A percentile compares a stretch with the other conserved stretches of the same genome.
Conservation (phyloP, 2,797 vertebrate genomes). For the Urophycis tenuis region DNA sequence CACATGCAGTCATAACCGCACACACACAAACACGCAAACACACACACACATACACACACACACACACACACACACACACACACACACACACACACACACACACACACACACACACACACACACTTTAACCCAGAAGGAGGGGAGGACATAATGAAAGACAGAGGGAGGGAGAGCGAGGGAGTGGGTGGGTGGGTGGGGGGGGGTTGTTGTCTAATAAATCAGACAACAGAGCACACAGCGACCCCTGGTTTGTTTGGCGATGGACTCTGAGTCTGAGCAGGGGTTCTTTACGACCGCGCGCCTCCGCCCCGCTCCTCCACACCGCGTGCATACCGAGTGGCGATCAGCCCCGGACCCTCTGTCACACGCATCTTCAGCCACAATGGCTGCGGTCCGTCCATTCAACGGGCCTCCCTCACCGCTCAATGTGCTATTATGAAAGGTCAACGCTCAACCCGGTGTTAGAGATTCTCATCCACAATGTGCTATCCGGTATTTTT, state of each 20-base stretch:
- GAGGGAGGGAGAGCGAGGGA: neutral
- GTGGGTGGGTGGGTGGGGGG: neutral
- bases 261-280: constrained; percentile 56
- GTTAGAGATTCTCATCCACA: too few relatives aligned
- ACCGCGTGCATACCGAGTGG: constrained; percentile 41
- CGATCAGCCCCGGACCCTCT: neutral
- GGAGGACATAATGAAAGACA: neutral
- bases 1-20: neutral
- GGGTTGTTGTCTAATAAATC: constrained; percentile 54
- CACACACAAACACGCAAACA: constrained; percentile 5
- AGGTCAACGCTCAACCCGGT: too few relatives aligned
- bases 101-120: constrained; percentile 3
- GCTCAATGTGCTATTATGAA: too few relatives aligned
- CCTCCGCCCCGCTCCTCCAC: constrained; percentile 33
- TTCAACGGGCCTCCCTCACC: too few relatives aligned
- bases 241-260: constrained; percentile 54
- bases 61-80: neutral
- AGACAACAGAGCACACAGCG: constrained; percentile 39
- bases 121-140: neutral
- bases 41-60: constrained; percentile 6
- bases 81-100: constrained; percentile 30
- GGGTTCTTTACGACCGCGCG: constrained; percentile 54
- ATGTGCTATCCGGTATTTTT: too few relatives aligned
- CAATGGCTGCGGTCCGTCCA: too few relatives aligned
- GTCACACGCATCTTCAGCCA: too few relatives aligned